A percentile compares a stretch with the other conserved stretches of the same genome.
phyloP scores from a whole-genome alignment of 92 coral and sea anemone genomes.

The Metridium senile region DNA sequence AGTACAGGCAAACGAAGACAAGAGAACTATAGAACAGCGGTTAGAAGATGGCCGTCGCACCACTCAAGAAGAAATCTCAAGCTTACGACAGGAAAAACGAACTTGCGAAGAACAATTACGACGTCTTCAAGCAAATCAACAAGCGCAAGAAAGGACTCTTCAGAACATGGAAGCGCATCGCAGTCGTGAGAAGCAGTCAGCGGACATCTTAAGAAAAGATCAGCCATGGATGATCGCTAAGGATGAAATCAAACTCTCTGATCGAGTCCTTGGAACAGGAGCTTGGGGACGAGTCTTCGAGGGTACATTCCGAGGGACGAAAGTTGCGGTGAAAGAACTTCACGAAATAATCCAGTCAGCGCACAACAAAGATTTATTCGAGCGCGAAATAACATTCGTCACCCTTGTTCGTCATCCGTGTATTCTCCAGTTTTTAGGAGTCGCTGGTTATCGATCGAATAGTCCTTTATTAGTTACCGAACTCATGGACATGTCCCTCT shows the following conservation, averaged over 20 bases:
- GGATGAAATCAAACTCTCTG: slow-evolving; percentile 66
- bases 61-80: slow-evolving; percentile 40
- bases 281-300: slow-evolving; percentile 89
- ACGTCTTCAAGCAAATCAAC: slow-evolving; percentile 46
- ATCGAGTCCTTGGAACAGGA: slow-evolving; percentile 78
- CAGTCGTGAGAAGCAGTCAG: slow-evolving; percentile 55
- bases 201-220: slow-evolving; percentile 60
- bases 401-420: slow-evolving; percentile 80
- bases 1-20: slow-evolving; percentile 40
- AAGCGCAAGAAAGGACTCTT: slow-evolving; percentile 50
- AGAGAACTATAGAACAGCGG: slow-evolving; percentile 40
- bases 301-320: slow-evolving; percentile 77
- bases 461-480: slow-evolving; percentile 68
- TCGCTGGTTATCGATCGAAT: slow-evolving; percentile 65
- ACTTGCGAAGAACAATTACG: slow-evolving; percentile 58
- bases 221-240: slow-evolving; percentile 80
- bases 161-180: slow-evolving; percentile 68
- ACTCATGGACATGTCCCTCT: slow-evolving; percentile 83
- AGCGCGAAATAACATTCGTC: slow-evolving; percentile 81
- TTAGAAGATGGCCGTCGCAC: slow-evolving; percentile 53
- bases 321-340: slow-evolving; percentile 85
- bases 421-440: slow-evolving; percentile 79
- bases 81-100: slow-evolving; percentile 64
- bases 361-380: slow-evolving; percentile 68
- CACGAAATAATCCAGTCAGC: slow-evolving; percentile 81